These are phyloP conservation scores for Brassicogethes aeneus DNA, from an alignment of 2,888 invertebrate genomes.

Conservation along the genomic window DNA sequence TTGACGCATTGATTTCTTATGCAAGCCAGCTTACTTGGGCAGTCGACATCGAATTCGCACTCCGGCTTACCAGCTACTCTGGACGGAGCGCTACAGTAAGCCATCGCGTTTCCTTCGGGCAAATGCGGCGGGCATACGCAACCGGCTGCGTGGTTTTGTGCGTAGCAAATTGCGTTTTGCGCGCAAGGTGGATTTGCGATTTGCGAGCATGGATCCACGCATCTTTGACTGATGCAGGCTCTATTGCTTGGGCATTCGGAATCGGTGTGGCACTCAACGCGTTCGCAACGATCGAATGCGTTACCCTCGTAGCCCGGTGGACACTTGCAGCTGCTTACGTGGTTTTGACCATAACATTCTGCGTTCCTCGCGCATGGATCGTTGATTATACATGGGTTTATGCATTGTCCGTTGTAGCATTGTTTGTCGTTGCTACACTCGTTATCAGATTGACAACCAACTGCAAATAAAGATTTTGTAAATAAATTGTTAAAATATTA, in stretches of 20 bases:
- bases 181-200: slow-evolving; percentile 66
- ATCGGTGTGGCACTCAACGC: slow-evolving; percentile 69
- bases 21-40: slow-evolving; percentile 73
- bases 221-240: slow-evolving; percentile 62
- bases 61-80: slow-evolving; percentile 49
- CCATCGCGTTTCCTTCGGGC: slow-evolving; percentile 71
- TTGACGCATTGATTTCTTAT: slow-evolving; percentile 69
- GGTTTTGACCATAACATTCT: slow-evolving; percentile 72
- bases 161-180: slow-evolving; percentile 71
- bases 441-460: slow-evolving; percentile 73
- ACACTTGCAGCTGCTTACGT: slow-evolving; percentile 74
- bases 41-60: slow-evolving; percentile 70
- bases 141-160: slow-evolving; percentile 69
- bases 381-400: slow-evolving; percentile 69
- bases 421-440: slow-evolving; percentile 74
- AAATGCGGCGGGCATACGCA: slow-evolving; percentile 76
- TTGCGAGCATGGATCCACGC: slow-evolving; percentile 68
- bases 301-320: slow-evolving; percentile 69
- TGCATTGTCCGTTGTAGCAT: slow-evolving; percentile 74
- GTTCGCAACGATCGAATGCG: slow-evolving; percentile 68
- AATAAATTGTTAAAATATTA: slow-evolving; percentile 4
- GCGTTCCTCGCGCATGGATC: slow-evolving; percentile 80
- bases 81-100: slow-evolving; percentile 57
- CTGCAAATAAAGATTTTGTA: too few species aligned
- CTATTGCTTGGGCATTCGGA: slow-evolving; percentile 70